Evolutionary conservation across 1,140 invertebrate genomes (phyloP), one percentile per base, ranked within the genome.

Genomic region (Hylaeus anthracinus): DNA sequence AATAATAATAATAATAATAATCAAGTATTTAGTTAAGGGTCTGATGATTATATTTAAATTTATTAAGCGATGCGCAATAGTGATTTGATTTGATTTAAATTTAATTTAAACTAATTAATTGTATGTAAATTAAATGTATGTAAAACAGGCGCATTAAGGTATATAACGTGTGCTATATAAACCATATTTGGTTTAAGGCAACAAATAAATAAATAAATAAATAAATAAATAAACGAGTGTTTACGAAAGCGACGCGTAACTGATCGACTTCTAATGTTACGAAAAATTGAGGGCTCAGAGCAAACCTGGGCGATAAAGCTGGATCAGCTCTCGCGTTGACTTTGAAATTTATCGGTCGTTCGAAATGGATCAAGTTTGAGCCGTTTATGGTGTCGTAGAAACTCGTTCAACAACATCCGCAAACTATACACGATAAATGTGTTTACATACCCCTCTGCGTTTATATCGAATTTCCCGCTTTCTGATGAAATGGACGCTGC

Each of bases 301-400:
- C 2, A 56, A 63, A 26, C 6, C 2, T n/a, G 0, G 48, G 9
- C 77, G 61, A 73, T 79, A 73, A 73, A 2, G 15, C 5, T 26
- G n/a, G 15, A 56, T 73, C 41, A 48, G 51, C 41, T 48, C 37
- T 45, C 10, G 8, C 43, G 10, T 1, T 10, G 4, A 6, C 12
- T 56, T 2, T 39, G 5, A 72, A 41, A 41, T 41, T 70, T 61
- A 77, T 60, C 65, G 43, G 14, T 5, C 6, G 41, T 14, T 58
- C 12, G 15, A 61, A 64, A 64, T 5, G 14, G 77, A 79, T 79
- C 71, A 79, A 5, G n/a, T 39, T 39, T 15, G 5, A 76, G 9
- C 48, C 60, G 15, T 72, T 79, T 72, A 63, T 51, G 39, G 51
- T 12, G 12, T 53, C 14, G n/a, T 14, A 41, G 14, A 53, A 1